phyloP scores from a whole-genome alignment of 2,888 invertebrate genomes.

The Ptilodon capucinus region DNA sequence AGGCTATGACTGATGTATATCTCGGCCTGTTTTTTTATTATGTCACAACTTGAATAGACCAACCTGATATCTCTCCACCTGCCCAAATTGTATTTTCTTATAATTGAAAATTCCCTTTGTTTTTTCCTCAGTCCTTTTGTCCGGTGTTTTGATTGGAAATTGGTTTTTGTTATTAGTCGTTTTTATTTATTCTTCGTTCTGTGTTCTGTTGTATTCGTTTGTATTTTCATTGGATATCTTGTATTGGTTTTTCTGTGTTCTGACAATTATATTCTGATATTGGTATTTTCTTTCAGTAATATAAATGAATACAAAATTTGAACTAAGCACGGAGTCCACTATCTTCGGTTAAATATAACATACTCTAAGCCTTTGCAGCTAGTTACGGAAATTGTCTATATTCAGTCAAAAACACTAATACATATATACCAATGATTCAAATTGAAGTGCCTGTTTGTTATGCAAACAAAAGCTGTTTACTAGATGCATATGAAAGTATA shows the following conservation, averaged over 20 bases:
- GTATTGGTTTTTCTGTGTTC: background rate
- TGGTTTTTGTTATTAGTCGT: conserved; percentile 17
- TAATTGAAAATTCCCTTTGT: conserved; percentile 44
- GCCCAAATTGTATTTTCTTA: conserved; percentile 12
- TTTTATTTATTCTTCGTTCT: conserved; percentile 9
- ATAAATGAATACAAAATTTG: no score
- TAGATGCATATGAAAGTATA: no score
- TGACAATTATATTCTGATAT: background rate
- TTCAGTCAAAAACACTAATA: no score
- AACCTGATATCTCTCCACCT: conserved; percentile 5
- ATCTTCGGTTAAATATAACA: no score
- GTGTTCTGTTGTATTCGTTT: conserved; percentile 9
- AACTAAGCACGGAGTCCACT: no score
- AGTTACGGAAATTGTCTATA: no score
- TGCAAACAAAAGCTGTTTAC: no score
- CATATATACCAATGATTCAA: no score
- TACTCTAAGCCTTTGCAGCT: no score
- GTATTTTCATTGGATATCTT: background rate
- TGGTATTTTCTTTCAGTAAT: no score
- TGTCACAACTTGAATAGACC: conserved; percentile 5
- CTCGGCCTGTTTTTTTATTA: conserved; percentile 7
- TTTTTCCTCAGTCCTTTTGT: conserved; percentile 24
- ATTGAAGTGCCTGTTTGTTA: no score
- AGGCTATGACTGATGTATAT: no score
- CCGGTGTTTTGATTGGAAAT: conserved; percentile 30